Base-by-base conservation (phyloP, 2,888 invertebrate species). In the Amblyteles armatorius region DNA sequence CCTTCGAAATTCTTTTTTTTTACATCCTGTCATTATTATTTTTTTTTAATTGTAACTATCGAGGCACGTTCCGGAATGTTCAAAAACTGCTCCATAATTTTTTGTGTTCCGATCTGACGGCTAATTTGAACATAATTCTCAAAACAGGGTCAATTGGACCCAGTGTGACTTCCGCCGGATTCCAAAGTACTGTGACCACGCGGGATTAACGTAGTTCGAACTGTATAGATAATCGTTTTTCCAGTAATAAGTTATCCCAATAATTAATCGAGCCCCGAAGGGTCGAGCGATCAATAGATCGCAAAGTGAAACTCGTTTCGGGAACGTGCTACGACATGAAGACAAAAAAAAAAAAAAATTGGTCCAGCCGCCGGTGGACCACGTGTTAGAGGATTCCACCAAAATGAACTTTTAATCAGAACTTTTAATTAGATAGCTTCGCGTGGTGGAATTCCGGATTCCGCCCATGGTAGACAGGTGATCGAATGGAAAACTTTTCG, bases 371-470 rank as follows among this genome's bases (percentile, higher is more conserved):
- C 36, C 13, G 19, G 19, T 69, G 19, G 33, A 78, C 60, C 69
- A 22, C 19, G 40, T 9, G 69, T 50, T 50, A n/a, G 44, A 44
- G 44, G 48, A 13, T 67, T 16, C 26, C n/a, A 29, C 55, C 67
- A 33, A 60, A 79, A 73, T 69, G 60, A 86, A 86, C 82, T 77
- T 86, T 86, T 82, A 84, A 86, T 84, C 79, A 76, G 48, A 85
- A 82, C 73, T 85, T 82, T 82, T 79, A 79, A 82, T 85, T 82
- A 68, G 74, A 82, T 82, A 36, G 72, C 36, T 44, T 55, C 26
- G 40, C 57, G 33, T 11, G 65, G 26, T 48, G 33, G 63, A 26
- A 71, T 67, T 80, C 73, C n/a, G 9, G 55, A 57, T 44, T 33
- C 52, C 36, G 65, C 7, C n/a, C 73, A 19, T 44, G 22, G 55